Conservation (phyloP, 2,113 vertebrate species). For the Nanger granti region DNA sequence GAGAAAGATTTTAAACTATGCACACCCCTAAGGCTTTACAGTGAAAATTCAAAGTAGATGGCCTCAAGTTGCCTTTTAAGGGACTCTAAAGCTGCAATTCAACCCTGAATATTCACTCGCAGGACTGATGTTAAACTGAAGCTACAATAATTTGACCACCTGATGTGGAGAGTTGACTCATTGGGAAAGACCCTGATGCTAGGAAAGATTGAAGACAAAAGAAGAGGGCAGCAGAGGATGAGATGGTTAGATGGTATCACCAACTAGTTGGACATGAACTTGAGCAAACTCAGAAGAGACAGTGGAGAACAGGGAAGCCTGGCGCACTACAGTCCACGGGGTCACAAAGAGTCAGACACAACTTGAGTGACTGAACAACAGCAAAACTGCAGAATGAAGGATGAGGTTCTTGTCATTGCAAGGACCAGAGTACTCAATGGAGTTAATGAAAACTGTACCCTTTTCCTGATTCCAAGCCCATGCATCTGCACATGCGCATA, state of each 20-base stretch:
- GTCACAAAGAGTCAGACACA: background rate
- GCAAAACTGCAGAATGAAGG: background rate
- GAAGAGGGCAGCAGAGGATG: background rate
- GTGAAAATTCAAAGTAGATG: background rate
- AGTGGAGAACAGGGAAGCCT: background rate
- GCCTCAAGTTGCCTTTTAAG: background rate
- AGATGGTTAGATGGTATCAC: background rate
- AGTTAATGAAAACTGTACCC: background rate
- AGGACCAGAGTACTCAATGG: background rate
- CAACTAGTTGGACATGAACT: background rate
- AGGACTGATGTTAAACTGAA: background rate
- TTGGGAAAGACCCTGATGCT: background rate
- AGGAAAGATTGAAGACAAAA: background rate
- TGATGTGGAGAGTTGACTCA: background rate
- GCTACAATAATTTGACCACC: background rate
- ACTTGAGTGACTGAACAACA: background rate
- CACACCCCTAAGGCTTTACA: background rate
- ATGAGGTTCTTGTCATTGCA: background rate
- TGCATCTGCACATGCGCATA: rapidly evolving
- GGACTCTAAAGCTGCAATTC: background rate
- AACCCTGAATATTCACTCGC: background rate
- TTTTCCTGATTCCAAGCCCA: background rate
- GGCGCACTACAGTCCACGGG: background rate
- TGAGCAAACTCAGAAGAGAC: background rate
- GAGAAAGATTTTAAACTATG: background rate